Conservation (phyloP, 2,888 invertebrate species). For the Dioctria rufipes region DNA sequence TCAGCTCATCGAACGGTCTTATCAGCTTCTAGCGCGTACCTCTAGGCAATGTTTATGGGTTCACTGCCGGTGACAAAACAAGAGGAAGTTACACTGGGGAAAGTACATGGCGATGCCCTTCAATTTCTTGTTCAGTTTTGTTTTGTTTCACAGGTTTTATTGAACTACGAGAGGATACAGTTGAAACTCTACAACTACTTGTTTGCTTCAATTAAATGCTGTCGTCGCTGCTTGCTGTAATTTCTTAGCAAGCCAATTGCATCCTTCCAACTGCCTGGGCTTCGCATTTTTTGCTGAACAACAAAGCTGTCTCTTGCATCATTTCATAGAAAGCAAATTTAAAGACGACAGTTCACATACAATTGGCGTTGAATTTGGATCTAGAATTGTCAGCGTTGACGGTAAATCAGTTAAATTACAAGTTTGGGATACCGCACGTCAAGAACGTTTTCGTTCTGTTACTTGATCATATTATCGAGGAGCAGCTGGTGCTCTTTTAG, state of each 20-base stretch:
- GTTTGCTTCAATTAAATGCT: constrained; percentile 87
- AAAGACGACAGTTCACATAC: constrained; percentile 74
- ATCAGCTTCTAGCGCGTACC: constrained; percentile 94
- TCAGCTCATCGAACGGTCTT: constrained; percentile 90
- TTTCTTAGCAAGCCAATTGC: constrained; percentile 87
- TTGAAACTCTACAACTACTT: constrained; percentile 91
- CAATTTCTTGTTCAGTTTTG: constrained; percentile 90
- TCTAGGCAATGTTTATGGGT: constrained; percentile 95
- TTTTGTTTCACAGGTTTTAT: constrained; percentile 74
- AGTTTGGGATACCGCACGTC: constrained; percentile 78
- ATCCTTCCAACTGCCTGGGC: constrained; percentile 95
- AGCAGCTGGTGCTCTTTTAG: constrained; percentile 92
- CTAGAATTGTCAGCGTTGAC: constrained; percentile 87
- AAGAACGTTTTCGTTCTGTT: constrained; percentile 71
- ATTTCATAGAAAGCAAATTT: constrained; percentile 89
- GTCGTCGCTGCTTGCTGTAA: constrained; percentile 92
- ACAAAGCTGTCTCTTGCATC: constrained; percentile 89
- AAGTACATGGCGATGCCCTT: constrained; percentile 89
- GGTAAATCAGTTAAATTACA: constrained; percentile 87
- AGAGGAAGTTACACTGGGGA: constrained; percentile 86
- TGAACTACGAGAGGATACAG: constrained; percentile 91
- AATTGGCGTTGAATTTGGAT: constrained; percentile 87
- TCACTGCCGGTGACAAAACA: constrained; percentile 87
- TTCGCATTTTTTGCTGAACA: constrained; percentile 95
- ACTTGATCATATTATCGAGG: constrained; percentile 79